These are phyloP conservation scores for Galleria mellonella DNA, from an alignment of 1,140 invertebrate genomes.

Conservation along the genomic window DNA sequence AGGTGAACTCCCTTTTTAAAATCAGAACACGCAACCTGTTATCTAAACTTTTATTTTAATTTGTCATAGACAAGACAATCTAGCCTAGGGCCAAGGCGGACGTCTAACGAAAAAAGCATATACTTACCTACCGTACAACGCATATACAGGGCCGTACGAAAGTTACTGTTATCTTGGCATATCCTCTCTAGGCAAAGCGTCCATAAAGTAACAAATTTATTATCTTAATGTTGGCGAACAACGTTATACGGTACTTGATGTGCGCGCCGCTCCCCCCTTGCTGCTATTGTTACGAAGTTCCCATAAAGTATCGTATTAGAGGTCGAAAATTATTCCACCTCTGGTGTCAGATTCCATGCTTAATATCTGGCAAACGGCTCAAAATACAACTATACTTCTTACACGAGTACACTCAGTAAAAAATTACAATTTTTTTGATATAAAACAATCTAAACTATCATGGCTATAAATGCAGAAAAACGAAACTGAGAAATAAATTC, in stretches of 20 bases:
- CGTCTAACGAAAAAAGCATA: slow-evolving; percentile 32
- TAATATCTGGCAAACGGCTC: slow-evolving; percentile 20
- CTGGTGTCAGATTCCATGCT: slow-evolving; percentile 42
- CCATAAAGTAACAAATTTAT: slow-evolving; percentile 67
- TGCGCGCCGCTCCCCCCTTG: slow-evolving; percentile 66
- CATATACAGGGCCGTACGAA: slow-evolving; percentile 60
- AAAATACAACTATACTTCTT: slow-evolving; percentile 12
- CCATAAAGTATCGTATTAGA: slow-evolving; percentile 64
- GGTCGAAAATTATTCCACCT: slow-evolving; percentile 60
- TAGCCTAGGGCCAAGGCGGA: slow-evolving; percentile 32
- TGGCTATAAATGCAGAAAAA: slow-evolving; percentile 9
- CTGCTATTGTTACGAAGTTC: slow-evolving; percentile 73
- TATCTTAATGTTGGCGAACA: slow-evolving; percentile 49
- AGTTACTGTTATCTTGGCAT: slow-evolving; percentile 76
- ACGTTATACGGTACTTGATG: slow-evolving; percentile 61
- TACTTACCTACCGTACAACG: slow-evolving; percentile 49
- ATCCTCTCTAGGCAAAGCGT: slow-evolving; percentile 71
- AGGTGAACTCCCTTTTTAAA: slow-evolving; percentile 19
- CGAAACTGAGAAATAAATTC: slow-evolving; percentile 48
- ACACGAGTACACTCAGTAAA: slow-evolving; percentile 36
- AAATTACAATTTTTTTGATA: slow-evolving; percentile 64
- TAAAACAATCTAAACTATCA: slow-evolving; percentile 14
- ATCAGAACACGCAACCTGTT: slow-evolving; percentile 8
- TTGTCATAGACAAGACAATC: slow-evolving; percentile 21
- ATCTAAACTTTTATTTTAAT: slow-evolving; percentile 25